These are phyloP conservation scores for Characodon lateralis DNA, from an alignment of 2,797 vertebrate species.

Conservation along the genomic window DNA sequence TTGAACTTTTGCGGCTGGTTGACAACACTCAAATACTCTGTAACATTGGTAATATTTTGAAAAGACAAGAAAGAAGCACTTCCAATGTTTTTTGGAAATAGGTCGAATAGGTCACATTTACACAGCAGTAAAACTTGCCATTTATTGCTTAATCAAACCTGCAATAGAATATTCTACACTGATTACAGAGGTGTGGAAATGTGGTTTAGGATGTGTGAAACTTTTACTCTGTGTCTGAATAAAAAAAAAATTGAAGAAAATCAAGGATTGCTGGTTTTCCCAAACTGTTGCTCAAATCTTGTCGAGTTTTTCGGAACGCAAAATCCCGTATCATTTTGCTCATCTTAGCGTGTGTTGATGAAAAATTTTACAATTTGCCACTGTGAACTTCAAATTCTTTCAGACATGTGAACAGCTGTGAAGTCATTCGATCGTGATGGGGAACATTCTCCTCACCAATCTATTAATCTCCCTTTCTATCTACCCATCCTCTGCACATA, in stretches of 20 bases:
- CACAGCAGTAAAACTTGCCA: not conserved
- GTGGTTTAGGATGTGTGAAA: not conserved
- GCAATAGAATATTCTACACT: not conserved
- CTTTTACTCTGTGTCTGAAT: not conserved
- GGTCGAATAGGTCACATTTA: not conserved
- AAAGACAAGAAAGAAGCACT: not conserved
- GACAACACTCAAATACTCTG: not conserved
- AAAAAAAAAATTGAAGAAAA: not conserved
- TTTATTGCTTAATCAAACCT: not conserved
- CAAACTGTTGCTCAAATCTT: not conserved
- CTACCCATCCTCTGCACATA: conserved; percentile 45
- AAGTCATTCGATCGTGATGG: conserved; percentile 49
- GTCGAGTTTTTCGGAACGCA: not conserved
- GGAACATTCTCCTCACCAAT: conserved; percentile 34
- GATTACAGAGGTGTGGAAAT: not conserved
- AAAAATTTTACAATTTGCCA: conserved; percentile 43
- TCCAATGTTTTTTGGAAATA: no score
- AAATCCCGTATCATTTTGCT: not conserved
- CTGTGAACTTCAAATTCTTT: conserved; percentile 34
- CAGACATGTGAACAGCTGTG: conserved; percentile 47
- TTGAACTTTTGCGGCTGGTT: not conserved
- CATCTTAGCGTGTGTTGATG: conserved; percentile 38
- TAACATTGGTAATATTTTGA: not conserved
- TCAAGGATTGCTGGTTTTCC: not conserved
- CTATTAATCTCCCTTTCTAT: conserved; percentile 33